Evolutionary conservation across 1,140 invertebrate genomes (phyloP).

Genomic region (Drosophila virilis): DNA sequence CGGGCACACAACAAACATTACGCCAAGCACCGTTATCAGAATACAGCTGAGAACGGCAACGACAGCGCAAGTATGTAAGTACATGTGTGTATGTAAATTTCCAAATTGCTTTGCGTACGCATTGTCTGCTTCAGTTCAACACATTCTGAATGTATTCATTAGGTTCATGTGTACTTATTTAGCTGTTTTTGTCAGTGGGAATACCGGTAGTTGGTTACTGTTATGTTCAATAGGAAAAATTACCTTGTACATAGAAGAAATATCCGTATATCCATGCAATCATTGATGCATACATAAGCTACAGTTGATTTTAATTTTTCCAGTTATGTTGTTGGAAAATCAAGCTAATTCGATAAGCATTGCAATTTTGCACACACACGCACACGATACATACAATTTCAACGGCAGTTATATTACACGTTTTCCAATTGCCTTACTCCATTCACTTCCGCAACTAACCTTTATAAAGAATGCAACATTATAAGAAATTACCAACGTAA

Average conservation of each 20-base stretch:
- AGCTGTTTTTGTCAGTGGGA: slow-evolving; percentile 4
- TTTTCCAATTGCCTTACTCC: slow-evolving; percentile 1
- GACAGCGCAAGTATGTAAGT: slow-evolving; percentile 12
- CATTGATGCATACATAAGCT: slow-evolving; percentile 7
- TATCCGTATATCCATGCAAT: slow-evolving; percentile 55
- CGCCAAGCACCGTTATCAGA: slow-evolving; percentile 46
- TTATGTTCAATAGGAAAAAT: slow-evolving; percentile 17
- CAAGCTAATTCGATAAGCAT: slow-evolving; percentile 75
- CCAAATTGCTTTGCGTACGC: slow-evolving; percentile 25
- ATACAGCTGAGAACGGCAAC: slow-evolving; percentile 38
- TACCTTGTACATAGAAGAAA: slow-evolving; percentile 45
- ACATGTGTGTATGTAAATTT: slow-evolving; percentile 10
- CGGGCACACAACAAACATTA: slow-evolving; percentile 13
- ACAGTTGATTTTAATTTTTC: slow-evolving; percentile 34
- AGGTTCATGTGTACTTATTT: slow-evolving; percentile 24
- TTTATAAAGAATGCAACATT: not conserved
- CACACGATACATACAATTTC: slow-evolving; percentile 7
- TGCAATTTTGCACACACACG: slow-evolving; percentile 61
- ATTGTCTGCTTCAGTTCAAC: slow-evolving; percentile 23
- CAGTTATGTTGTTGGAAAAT: slow-evolving; percentile 52
- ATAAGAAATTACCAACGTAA: slow-evolving; percentile 20
- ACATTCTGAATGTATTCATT: slow-evolving; percentile 2
- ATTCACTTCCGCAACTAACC: not conserved
- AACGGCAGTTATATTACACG: slow-evolving; percentile 21
- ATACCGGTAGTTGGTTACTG: slow-evolving; percentile 25